Conservation (phyloP, 2,113 vertebrate genomes). For the Callorhinus ursinus region DNA sequence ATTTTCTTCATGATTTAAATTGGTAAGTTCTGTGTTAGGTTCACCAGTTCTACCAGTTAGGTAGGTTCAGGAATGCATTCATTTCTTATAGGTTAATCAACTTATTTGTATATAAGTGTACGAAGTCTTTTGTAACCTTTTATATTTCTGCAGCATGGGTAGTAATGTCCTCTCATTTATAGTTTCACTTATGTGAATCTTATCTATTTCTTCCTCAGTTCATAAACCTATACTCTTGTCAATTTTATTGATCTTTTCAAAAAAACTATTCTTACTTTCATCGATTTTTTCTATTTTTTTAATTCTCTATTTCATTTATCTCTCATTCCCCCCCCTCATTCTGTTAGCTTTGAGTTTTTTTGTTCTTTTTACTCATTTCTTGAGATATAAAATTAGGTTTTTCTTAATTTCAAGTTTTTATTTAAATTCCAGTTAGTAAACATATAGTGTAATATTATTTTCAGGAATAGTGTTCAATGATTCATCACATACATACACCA, state of each 20-base stretch:
- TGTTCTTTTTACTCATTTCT: not conserved
- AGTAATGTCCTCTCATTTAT: not conserved
- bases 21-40: not conserved
- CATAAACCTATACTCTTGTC: not conserved
- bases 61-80: not conserved
- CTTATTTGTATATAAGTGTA: not conserved
- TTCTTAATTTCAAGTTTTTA: not conserved
- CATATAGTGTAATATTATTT: not conserved
- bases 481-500: not conserved
- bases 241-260: not conserved
- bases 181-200: not conserved
- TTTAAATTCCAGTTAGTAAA: not conserved
- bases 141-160: not conserved
- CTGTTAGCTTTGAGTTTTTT: not conserved
- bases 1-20: not conserved
- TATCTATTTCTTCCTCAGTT: not conserved
- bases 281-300: not conserved
- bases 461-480: not conserved
- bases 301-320: not conserved
- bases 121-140: not conserved
- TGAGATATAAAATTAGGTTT: not conserved
- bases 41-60: too few species aligned
- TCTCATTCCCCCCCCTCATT: not conserved
- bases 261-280: not conserved
- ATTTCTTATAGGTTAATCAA: not conserved